Conservation (phyloP, 35 echinoderm and acorn worm genomes). For the Diadema setosum region DNA sequence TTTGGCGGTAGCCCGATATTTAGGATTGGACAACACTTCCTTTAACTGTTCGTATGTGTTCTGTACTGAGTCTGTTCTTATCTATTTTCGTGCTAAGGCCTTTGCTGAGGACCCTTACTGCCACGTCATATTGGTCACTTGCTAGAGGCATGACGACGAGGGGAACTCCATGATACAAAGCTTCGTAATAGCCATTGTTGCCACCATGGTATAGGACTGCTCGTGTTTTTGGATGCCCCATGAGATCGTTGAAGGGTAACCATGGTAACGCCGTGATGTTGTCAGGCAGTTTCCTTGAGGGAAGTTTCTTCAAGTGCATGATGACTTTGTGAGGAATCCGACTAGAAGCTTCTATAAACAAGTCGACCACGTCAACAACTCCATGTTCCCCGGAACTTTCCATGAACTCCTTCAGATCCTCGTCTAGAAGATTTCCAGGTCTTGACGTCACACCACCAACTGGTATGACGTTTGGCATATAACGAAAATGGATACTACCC, state of each 20-base stretch:
- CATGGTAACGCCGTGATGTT: conserved; percentile 50
- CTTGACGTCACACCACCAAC: conserved; percentile 58
- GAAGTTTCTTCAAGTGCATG: conserved; percentile 5
- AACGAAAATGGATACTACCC: conserved; percentile 45
- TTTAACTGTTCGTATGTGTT: not conserved
- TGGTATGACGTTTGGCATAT: conserved; percentile 37
- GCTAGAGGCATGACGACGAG: conserved; percentile 2
- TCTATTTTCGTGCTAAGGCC: not conserved
- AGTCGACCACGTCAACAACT: conserved; percentile 26
- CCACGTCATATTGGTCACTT: conserved; percentile 28
- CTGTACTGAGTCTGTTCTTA: not conserved
- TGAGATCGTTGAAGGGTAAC: conserved; percentile 67
- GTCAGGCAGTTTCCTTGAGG: not conserved
- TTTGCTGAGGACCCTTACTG: not conserved
- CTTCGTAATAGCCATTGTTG: conserved; percentile 33
- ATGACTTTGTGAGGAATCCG: conserved; percentile 41
- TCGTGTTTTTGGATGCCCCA: conserved; percentile 33
- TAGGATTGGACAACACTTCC: not conserved
- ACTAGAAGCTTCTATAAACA: conserved; percentile 19
- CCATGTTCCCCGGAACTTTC: conserved; percentile 56
- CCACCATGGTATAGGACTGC: conserved; percentile 13
- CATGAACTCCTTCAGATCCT: conserved; percentile 73
- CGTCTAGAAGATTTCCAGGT: conserved; percentile 7
- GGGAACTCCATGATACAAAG: conserved; percentile 24
- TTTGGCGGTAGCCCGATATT: conserved; percentile 21